phyloP scores from a whole-genome alignment of 2,797 vertebrate species.

The Chaenodraco wilsoni region DNA sequence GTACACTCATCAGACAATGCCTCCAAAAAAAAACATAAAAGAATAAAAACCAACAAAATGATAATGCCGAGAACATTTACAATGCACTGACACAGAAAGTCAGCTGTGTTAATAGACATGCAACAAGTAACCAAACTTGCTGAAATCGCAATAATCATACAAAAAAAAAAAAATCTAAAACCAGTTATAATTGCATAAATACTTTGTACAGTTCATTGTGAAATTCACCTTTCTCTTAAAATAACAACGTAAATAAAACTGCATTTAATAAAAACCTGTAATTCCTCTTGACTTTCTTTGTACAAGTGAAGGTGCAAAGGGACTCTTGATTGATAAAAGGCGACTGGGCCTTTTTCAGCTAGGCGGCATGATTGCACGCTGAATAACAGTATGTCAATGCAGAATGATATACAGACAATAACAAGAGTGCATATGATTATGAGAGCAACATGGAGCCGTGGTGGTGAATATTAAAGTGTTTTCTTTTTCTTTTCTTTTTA shows the following conservation, averaged over 20 bases:
- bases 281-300: constrained; percentile 79
- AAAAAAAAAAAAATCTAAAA: constrained; percentile 93
- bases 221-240: constrained; percentile 86
- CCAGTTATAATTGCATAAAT: constrained; percentile 97
- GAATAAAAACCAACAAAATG: constrained; percentile 21
- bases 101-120: constrained; percentile 99
- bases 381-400: constrained; percentile 82
- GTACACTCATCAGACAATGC: constrained; percentile 87
- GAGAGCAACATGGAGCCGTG: constrained; percentile 24
- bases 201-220: constrained; percentile 95
- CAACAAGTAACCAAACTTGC: constrained; percentile 99
- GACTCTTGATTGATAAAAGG: constrained; percentile 82
- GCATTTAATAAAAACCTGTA: constrained; percentile 78
- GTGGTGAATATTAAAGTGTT: constrained; percentile 43
- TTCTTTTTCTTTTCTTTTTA: constrained; percentile 1
- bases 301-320: constrained; percentile 93
- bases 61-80: constrained; percentile 89
- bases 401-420: constrained; percentile 58
- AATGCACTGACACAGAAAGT: constrained; percentile 99
- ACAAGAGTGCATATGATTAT: constrained; percentile 65
- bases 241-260: constrained; percentile 85
- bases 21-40: constrained; percentile 27
- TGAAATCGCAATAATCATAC: constrained; percentile 93
- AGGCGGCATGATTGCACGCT: constrained; percentile 85
- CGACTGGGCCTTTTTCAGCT: constrained; percentile 80